Evolutionary conservation across 2,888 invertebrate species (phyloP).

Genomic region (Zaprionus bogoriensis): DNA sequence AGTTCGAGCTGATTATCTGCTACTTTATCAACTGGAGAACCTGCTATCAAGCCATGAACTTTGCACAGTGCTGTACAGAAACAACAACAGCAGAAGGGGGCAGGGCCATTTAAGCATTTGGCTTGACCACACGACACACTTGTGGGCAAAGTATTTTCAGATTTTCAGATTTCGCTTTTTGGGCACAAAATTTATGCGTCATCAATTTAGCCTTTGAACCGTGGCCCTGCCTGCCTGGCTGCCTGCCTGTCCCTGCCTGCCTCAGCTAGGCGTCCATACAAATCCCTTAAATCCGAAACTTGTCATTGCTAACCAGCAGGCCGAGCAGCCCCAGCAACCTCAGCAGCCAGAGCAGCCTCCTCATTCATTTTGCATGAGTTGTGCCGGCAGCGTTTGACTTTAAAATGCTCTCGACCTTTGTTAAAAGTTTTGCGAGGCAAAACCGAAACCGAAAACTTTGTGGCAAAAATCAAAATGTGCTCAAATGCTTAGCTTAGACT

Average conservation of each 20-base stretch:
- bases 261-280: slow-evolving; percentile 32
- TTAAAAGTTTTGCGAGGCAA: slow-evolving; percentile 56
- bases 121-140: slow-evolving; percentile 58
- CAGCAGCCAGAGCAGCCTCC: too few relatives aligned
- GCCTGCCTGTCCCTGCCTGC: slow-evolving; percentile 15
- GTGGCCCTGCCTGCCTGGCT: not conserved
- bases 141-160: slow-evolving; percentile 45
- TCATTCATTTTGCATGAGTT: slow-evolving; percentile 68
- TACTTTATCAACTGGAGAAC: not conserved
- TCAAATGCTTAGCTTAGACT: not conserved
- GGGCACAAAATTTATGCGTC: slow-evolving; percentile 62
- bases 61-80: slow-evolving; percentile 15
- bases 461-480: slow-evolving; percentile 64
- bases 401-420: slow-evolving; percentile 71
- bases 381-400: slow-evolving; percentile 68
- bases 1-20: not conserved
- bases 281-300: slow-evolving; percentile 64
- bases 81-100: slow-evolving; percentile 5
- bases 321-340: too few relatives aligned
- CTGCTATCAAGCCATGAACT: slow-evolving; percentile 28
- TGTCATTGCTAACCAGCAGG: slow-evolving; percentile 52
- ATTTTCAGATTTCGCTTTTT: slow-evolving; percentile 26
- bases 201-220: slow-evolving; percentile 60
- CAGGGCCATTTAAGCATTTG: slow-evolving; percentile 34
- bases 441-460: slow-evolving; percentile 48